Evolutionary conservation across 2,888 invertebrate species (phyloP).

Genomic region (Deilephila porcellus): DNA sequence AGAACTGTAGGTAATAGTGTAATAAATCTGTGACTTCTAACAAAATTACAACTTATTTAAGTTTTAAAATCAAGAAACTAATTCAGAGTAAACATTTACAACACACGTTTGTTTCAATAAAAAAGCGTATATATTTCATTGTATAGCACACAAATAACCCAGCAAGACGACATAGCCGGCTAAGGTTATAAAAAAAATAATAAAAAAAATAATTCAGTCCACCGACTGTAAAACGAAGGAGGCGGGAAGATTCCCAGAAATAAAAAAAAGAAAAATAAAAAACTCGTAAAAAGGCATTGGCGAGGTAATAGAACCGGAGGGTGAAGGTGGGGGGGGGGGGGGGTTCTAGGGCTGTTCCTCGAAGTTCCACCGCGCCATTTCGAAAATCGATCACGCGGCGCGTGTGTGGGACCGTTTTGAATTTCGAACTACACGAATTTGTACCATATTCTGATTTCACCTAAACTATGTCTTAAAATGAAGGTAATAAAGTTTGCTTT

Average conservation of each 20-base stretch:
- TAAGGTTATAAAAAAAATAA: constrained; percentile 19
- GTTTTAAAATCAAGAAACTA: too few relatives aligned
- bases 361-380: constrained; percentile 63
- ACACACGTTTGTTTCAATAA: neutral
- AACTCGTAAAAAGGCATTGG: constrained; percentile 63
- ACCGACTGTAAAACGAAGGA: constrained; percentile 30
- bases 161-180: neutral
- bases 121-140: neutral
- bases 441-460: constrained; percentile 44
- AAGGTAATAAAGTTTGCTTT: neutral
- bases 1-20: too few relatives aligned
- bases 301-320: constrained; percentile 61
- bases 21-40: too few relatives aligned
- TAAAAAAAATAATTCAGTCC: constrained; percentile 31
- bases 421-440: constrained; percentile 59
- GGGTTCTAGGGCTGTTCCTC: constrained; percentile 49
- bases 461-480: constrained; percentile 38
- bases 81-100: too few relatives aligned
- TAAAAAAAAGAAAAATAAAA: constrained; percentile 67
- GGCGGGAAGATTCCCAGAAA: constrained; percentile 42
- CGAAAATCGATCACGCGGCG: constrained; percentile 80
- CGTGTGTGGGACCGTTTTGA: constrained; percentile 39
- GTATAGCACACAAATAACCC: neutral
- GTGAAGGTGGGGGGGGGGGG: constrained; percentile 34
- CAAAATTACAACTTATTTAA: too few relatives aligned